phyloP scores from a whole-genome alignment of 2,888 invertebrate species.

The Cinara cedri region DNA sequence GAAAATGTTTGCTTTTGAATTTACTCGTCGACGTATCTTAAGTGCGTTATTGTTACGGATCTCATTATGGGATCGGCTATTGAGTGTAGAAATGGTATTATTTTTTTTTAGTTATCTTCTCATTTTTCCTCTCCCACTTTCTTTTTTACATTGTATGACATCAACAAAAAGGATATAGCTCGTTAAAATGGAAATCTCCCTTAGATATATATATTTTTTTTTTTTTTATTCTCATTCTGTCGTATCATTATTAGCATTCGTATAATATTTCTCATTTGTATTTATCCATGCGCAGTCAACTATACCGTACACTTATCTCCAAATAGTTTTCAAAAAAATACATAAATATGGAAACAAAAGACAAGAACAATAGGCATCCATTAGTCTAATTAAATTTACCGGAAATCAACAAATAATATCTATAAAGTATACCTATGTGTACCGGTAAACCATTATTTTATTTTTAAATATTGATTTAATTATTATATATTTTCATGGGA shows the following conservation, averaged over 20 bases:
- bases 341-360: background rate
- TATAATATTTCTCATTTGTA: slow-evolving; percentile 24
- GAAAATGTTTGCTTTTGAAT: slow-evolving; percentile 13
- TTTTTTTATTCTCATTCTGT: slow-evolving; percentile 1
- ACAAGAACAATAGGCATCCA: background rate
- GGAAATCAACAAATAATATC: background rate
- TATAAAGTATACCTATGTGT: too few species aligned
- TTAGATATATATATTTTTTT: slow-evolving; percentile 14
- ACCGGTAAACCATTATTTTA: too few species aligned
- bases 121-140: background rate
- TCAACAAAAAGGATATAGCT: slow-evolving; percentile 42
- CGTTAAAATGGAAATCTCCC: slow-evolving; percentile 49
- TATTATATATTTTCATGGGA: too few species aligned
- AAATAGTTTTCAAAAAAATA: background rate
- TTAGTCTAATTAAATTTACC: background rate
- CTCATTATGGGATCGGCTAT: slow-evolving; percentile 35
- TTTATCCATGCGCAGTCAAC: background rate
- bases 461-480: too few species aligned
- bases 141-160: slow-evolving; percentile 27
- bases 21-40: slow-evolving; percentile 17
- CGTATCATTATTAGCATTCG: slow-evolving; percentile 20
- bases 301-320: background rate
- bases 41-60: slow-evolving; percentile 42
- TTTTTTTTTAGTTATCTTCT: slow-evolving; percentile 6
- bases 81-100: slow-evolving; percentile 10